A percentile compares a stretch with the other conserved stretches of the same genome.
These are phyloP conservation scores for Sinelater perroti DNA, from an alignment of 2,888 invertebrate genomes.

Conservation along the genomic window DNA sequence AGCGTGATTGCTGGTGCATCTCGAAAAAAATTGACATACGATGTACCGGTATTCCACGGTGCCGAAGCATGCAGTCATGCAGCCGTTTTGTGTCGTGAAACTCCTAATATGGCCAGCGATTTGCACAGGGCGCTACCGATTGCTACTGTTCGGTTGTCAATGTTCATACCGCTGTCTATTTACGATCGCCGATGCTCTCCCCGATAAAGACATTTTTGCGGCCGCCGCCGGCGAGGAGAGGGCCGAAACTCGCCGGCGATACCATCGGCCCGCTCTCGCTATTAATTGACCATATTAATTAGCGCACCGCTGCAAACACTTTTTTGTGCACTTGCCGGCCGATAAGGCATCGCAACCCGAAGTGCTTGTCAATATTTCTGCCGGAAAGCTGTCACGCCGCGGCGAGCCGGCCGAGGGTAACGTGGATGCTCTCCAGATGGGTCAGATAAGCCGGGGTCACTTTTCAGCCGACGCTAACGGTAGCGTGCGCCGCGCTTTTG, in stretches of 20 bases:
- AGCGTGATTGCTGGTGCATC: slow-evolving; percentile 21
- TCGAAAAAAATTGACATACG: slow-evolving; percentile 43
- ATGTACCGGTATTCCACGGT: slow-evolving; percentile 44
- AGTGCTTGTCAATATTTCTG: too few relatives aligned
- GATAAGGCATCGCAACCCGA: too few relatives aligned
- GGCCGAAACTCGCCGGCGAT: too few relatives aligned
- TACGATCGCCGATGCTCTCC: slow-evolving; percentile 35
- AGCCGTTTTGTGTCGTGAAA: slow-evolving; percentile 42
- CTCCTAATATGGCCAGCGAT: slow-evolving; percentile 47
- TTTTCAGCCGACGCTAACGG: slow-evolving; percentile 33
- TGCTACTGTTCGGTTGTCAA: slow-evolving; percentile 46
- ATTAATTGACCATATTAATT: too few relatives aligned
- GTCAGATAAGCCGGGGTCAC: slow-evolving; percentile 34
- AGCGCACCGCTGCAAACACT: too few relatives aligned
- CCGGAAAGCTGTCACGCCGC: too few relatives aligned
- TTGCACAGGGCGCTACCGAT: slow-evolving; percentile 47
- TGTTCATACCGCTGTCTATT: slow-evolving; percentile 45
- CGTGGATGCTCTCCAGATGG: background rate
- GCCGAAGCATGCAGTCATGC: slow-evolving; percentile 45
- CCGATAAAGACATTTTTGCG: slow-evolving; percentile 18
- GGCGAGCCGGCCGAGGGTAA: too few relatives aligned
- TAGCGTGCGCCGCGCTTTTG: slow-evolving; percentile 31
- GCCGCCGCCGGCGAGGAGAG: too few relatives aligned
- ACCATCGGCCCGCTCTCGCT: too few relatives aligned
- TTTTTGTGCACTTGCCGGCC: too few relatives aligned